These are phyloP conservation scores for Toxostoma redivivum DNA, from an alignment of 2,113 vertebrate species.

Conservation along the genomic window DNA sequence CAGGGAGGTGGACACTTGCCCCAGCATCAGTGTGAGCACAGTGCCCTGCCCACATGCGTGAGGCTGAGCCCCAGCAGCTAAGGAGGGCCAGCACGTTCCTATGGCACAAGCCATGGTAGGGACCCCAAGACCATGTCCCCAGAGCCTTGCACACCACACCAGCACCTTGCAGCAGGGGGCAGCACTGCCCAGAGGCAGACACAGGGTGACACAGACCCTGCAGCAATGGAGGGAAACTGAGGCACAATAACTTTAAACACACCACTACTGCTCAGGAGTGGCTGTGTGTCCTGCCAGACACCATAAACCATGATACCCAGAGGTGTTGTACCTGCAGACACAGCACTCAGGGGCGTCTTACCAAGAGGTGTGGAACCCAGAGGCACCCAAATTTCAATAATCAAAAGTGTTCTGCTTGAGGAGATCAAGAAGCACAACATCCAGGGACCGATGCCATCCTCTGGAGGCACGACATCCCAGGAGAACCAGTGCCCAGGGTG, in stretches of 20 bases:
- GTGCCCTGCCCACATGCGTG: rapidly evolving
- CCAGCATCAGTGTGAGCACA: background rate
- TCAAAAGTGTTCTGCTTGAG: background rate
- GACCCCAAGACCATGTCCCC: rapidly evolving
- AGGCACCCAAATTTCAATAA: background rate
- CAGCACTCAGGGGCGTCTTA: too few species aligned
- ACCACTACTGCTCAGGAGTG: rapidly evolving
- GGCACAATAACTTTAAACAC: background rate
- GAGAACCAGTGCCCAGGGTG: background rate
- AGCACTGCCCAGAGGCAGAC: background rate
- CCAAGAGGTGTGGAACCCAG: background rate
- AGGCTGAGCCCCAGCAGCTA: background rate
- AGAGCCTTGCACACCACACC: background rate
- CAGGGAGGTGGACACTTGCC: background rate
- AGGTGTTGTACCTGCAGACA: background rate
- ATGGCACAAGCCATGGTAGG: background rate
- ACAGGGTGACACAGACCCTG: background rate
- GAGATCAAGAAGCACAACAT: background rate
- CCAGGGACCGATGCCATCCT: background rate
- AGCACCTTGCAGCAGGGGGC: background rate
- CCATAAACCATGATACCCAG: background rate
- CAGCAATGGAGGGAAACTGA: background rate
- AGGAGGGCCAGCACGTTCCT: background rate
- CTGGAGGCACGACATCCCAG: background rate
- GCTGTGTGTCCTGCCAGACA: background rate